A percentile compares a stretch with the other conserved stretches of the same genome.
Evolutionary conservation across 2,888 invertebrate genomes (phyloP).

Genomic region (Ennomos erosarius): DNA sequence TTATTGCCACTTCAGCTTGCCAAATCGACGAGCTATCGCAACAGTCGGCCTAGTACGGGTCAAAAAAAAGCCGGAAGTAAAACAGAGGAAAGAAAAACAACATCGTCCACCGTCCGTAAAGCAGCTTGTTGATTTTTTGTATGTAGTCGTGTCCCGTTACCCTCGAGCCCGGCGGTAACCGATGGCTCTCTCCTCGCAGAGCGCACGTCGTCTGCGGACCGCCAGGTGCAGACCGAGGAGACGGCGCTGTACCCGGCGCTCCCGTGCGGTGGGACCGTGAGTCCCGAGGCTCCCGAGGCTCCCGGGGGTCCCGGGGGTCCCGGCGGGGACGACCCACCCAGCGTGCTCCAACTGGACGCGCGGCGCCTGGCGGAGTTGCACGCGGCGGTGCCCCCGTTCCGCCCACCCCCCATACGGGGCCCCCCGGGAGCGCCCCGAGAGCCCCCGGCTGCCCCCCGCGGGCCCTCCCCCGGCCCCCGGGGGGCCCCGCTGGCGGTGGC

Average conservation of each 20-base stretch:
- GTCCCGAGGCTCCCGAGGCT: slow-evolving; percentile 16
- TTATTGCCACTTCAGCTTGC: too few relatives aligned
- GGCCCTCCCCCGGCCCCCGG: slow-evolving; percentile 34
- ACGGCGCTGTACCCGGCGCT: slow-evolving; percentile 44
- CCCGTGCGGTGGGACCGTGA: not conserved
- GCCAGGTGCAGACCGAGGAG: slow-evolving; percentile 74
- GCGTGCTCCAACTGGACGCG: slow-evolving; percentile 41
- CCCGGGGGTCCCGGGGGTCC: slow-evolving; percentile 31
- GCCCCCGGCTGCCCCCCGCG: slow-evolving; percentile 14
- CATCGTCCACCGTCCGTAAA: too few relatives aligned
- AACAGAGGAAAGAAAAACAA: too few relatives aligned
- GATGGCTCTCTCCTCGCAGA: slow-evolving; percentile 45
- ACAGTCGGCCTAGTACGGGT: too few relatives aligned
- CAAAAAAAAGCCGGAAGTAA: too few relatives aligned
- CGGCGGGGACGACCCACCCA: slow-evolving; percentile 52
- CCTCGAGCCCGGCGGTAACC: too few relatives aligned
- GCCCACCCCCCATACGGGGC: slow-evolving; percentile 32
- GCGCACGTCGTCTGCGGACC: slow-evolving; percentile 59
- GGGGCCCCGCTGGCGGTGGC: slow-evolving; percentile 46
- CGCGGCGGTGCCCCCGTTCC: slow-evolving; percentile 15
- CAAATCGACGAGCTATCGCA: too few relatives aligned
- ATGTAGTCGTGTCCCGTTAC: too few relatives aligned
- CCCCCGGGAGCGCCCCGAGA: slow-evolving; percentile 20
- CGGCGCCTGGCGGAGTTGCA: slow-evolving; percentile 40
- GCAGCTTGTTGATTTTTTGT: too few relatives aligned